Conservation (phyloP, 2,888 invertebrate genomes). For the Leucophora obtusa region DNA sequence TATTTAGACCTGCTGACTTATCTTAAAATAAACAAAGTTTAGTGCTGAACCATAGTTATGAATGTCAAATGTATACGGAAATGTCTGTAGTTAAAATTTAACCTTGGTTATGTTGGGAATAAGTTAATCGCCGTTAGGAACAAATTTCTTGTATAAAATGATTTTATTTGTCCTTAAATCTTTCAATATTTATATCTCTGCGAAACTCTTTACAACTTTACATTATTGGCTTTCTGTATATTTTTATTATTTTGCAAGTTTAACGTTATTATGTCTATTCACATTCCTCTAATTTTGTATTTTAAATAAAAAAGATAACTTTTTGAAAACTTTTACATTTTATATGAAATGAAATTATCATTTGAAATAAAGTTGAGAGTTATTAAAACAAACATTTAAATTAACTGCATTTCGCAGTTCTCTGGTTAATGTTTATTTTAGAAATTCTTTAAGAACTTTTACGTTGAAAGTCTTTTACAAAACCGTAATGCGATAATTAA, state of each 20-base stretch:
- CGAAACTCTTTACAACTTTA: too few relatives aligned
- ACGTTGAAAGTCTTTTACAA: constrained; percentile 26
- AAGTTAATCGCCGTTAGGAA: too few relatives aligned
- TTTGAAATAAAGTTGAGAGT: constrained; percentile 54
- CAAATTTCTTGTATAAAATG: too few relatives aligned
- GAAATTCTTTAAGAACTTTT: constrained; percentile 62
- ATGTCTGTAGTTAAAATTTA: too few relatives aligned
- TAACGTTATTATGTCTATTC: background rate
- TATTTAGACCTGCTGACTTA: too few relatives aligned
- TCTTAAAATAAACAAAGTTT: too few relatives aligned
- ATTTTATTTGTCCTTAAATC: too few relatives aligned
- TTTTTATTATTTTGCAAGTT: background rate
- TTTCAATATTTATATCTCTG: too few relatives aligned
- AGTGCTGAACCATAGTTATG: too few relatives aligned
- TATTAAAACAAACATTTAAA: constrained; percentile 64
- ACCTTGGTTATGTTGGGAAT: too few relatives aligned
- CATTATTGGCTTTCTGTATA: background rate
- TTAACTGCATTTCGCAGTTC: constrained; percentile 59
- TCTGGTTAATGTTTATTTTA: constrained; percentile 60
- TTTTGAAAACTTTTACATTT: constrained; percentile 45
- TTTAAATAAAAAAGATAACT: background rate
- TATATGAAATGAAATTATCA: constrained; percentile 61
- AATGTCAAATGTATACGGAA: too few relatives aligned
- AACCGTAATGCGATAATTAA: constrained; percentile 65
- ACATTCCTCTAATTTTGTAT: constrained; percentile 1